Base-by-base conservation (phyloP, 2,888 invertebrate genomes). In the Mactromeris polynyma region DNA sequence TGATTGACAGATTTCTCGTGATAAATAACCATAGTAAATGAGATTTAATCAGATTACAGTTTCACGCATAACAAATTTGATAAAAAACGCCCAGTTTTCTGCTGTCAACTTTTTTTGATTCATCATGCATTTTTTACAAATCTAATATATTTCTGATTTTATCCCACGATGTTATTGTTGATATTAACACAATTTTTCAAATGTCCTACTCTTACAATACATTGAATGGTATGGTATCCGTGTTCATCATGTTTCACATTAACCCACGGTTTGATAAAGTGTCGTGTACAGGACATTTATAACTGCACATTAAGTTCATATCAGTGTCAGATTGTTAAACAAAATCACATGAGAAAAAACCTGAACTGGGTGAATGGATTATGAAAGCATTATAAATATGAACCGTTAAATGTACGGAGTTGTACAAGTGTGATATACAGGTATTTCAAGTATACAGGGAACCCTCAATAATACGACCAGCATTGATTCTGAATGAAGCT, bases 1-100 rank as follows among this genome's bases (percentile, higher is more conserved):
- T 84, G 84, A 84, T 84, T 78, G 84, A 84, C 84, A 84, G 51
- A 78, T 54, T 51, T 51, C 73, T 36, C 69, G 33, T 26, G 36
- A 54, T 46, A 69, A 77, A 84, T 36, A 54, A 54, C 19, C 9
- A 69, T 54, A 78, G 58, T 21, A 73, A 46, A 73, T 54, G 36
- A n/a, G 78, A 84, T 84, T n/a, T 40, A 51, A 84, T 77, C 78
- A 38, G 84, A 84, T 77, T 84, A 77, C 51, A 14, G 26, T n/a
- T 84, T 84, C 54, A 51, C 83, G 42, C 77, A 1, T 69, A 42
- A 77, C 77, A 77, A 79, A 42, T 17, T 42, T 79, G 26, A 40
- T 26, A 79, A 79, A n/a, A 79, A 42, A 79, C 36, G 17, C 36
- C 14, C 17, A 36, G 73, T 73, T 33, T 73, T 73, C 58, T 17